A percentile compares a stretch with the other conserved stretches of the same genome.
Evolutionary conservation across 1,140 invertebrate genomes (phyloP).

Genomic region (Carposina sasakii): DNA sequence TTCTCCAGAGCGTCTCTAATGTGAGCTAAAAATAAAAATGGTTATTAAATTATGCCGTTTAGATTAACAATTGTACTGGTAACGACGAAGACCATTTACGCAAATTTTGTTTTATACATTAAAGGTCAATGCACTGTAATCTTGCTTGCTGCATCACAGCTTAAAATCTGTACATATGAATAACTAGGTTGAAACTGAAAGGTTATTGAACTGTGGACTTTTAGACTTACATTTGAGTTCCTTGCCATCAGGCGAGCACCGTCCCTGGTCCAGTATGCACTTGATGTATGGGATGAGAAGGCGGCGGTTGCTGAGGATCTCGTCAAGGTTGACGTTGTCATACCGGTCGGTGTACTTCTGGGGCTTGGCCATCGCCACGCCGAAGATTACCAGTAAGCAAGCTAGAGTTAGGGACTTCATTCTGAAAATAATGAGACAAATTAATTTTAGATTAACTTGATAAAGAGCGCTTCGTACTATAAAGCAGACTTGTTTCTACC

Average conservation of each 20-base stretch:
- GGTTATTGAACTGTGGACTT: too few relatives aligned
- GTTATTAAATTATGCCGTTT: too few relatives aligned
- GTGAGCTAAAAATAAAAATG: constrained; percentile 43
- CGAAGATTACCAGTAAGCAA: constrained; percentile 31
- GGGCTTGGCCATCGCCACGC: constrained; percentile 48
- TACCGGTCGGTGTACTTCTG: constrained; percentile 80
- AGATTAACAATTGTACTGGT: too few relatives aligned
- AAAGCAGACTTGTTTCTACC: too few relatives aligned
- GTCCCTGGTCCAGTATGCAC: constrained; percentile 78
- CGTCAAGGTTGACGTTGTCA: constrained; percentile 80
- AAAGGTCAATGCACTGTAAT: too few relatives aligned
- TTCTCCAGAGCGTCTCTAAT: constrained; percentile 78
- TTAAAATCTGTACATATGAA: too few relatives aligned
- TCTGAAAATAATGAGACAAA: constrained; percentile 5
- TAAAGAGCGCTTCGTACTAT: too few relatives aligned
- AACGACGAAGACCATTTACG: too few relatives aligned
- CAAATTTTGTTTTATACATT: too few relatives aligned
- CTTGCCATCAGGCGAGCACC: constrained; percentile 79
- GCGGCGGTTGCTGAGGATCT: constrained; percentile 78
- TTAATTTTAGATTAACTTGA: neutral
- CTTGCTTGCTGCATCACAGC: too few relatives aligned
- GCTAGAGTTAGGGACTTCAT: constrained; percentile 27
- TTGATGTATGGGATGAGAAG: constrained; percentile 78
- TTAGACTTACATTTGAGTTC: constrained; percentile 81
- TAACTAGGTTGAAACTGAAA: too few relatives aligned